Evolutionary conservation across 2,888 invertebrate species (phyloP).

Genomic region (Geotrupes spiniger): DNA sequence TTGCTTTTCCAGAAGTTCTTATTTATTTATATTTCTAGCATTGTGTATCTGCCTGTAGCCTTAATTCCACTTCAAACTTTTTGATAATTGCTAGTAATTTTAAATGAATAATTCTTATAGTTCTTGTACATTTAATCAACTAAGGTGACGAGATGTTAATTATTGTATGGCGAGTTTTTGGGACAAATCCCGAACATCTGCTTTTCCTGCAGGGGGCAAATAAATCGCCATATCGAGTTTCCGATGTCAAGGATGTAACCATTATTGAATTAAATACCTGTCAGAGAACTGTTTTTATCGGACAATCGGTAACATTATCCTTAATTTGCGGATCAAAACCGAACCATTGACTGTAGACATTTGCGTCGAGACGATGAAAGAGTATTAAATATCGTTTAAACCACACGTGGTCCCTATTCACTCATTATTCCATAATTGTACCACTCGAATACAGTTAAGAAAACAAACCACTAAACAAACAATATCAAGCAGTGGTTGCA

Average conservation of each 20-base stretch:
- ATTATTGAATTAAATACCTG: slow-evolving; percentile 20
- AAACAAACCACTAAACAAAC: slow-evolving; percentile 30
- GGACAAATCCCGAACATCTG: no score
- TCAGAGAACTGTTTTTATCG: slow-evolving; percentile 7
- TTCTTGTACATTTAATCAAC: no score
- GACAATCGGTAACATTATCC: slow-evolving; percentile 29
- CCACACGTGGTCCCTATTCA: slow-evolving; percentile 30
- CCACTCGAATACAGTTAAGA: slow-evolving; percentile 30
- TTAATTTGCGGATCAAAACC: slow-evolving; percentile 30
- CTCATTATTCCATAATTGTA: slow-evolving; percentile 28
- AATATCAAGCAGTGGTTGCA: slow-evolving; percentile 12
- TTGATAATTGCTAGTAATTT: no score
- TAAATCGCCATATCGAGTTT: slow-evolving; percentile 13
- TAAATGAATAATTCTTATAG: no score
- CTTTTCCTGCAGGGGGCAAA: no score
- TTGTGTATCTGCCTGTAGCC: no score
- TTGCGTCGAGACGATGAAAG: slow-evolving; percentile 23
- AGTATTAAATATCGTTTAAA: slow-evolving; percentile 32
- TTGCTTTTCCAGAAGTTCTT: no score
- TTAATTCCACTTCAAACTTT: no score
- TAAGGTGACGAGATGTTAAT: no score
- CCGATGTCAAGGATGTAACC: slow-evolving; percentile 17
- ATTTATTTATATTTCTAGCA: no score
- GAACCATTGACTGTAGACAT: slow-evolving; percentile 28
- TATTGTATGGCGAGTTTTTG: no score